Evolutionary conservation across 2,888 invertebrate genomes (phyloP), one percentile per base, ranked within the genome.

Genomic region (Anoplius nigerrimus): DNA sequence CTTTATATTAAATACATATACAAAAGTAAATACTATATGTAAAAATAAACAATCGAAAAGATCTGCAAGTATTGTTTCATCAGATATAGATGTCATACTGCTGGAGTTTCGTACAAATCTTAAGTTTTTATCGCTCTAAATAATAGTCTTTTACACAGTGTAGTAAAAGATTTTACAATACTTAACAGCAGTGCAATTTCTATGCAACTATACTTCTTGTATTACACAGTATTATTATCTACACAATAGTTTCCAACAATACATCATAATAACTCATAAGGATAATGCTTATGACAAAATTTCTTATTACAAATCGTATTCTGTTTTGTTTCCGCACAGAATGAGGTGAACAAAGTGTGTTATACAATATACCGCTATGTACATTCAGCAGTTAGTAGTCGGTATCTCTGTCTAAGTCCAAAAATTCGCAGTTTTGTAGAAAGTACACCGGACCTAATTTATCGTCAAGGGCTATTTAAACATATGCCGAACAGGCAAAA

Each of bases 401-500:
- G 16, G n/a, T 11, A 15, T 11, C 45, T 45, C 6, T 48, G 8
- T 16, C 11, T 34, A 34, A 34, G 6, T 34, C 1, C 11, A 11
- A 34, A 13, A 34, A 34, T 6, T 34, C 34, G 34, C 34, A 34
- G 34, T 34, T 34, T 34, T 13, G 34, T n/a, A 34, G 11, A 11
- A 34, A 34, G 4, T 34, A 34, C 34, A 34, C 34, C 34, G 34
- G 34, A 11, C 6, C 6, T 34, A 13, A 34, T 34, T 34, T 34
- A 34, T 34, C 34, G 34, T 34, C 34, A 34, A 48, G n/a, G 48
- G n/a, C n/a, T 16, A 18, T 48, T 48, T 48, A 48, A 48, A 6
- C 4, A 48, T 18, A 48, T 8, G 48, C n/a, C 48, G 11, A 66
- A 78, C 72, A 72, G 77, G 78, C 70, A 77, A 74, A 70, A 75